phyloP scores from a whole-genome alignment of 2,113 vertebrate species.

The Alosa alosa region DNA sequence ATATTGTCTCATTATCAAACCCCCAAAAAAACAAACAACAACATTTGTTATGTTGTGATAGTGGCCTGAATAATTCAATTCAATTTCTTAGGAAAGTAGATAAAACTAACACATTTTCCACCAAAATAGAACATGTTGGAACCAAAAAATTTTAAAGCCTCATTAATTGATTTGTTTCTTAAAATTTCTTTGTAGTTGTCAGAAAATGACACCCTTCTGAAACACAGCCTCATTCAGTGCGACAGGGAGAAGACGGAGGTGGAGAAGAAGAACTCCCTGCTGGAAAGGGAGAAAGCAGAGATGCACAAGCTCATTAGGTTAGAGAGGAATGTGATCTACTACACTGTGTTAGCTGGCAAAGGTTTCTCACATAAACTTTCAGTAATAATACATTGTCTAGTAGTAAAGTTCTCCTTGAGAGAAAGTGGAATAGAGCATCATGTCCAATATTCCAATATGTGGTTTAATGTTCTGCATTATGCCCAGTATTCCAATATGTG shows the following conservation, averaged over 20 bases:
- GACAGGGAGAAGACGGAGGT: conserved; percentile 71
- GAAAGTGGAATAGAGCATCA: no score
- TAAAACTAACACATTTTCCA: neutral
- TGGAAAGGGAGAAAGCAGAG: conserved; percentile 68
- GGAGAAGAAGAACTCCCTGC: conserved; percentile 64
- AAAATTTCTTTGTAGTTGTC: conserved; percentile 67
- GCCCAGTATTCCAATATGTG: no score
- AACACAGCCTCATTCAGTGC: conserved; percentile 66
- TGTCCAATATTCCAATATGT: no score
- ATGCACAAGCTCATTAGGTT: conserved; percentile 73
- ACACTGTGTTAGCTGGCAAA: neutral
- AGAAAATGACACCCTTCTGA: conserved; percentile 66
- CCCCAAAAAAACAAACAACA: neutral
- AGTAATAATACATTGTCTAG: neutral
- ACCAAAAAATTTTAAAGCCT: neutral
- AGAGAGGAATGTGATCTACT: neutral
- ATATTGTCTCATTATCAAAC: neutral
- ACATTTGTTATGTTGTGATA: neutral
- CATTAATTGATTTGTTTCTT: neutral
- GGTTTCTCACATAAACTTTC: neutral
- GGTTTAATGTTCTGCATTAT: no score
- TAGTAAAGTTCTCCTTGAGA: neutral
- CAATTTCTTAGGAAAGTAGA: neutral
- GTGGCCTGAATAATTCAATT: neutral
- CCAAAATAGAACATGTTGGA: neutral